Percentiles rank a stretch among this genome's conserved stretches.
These are phyloP conservation scores for Stenopsyche tienmushanensis DNA, from an alignment of 1,140 invertebrate genomes.

Conservation along the genomic window DNA sequence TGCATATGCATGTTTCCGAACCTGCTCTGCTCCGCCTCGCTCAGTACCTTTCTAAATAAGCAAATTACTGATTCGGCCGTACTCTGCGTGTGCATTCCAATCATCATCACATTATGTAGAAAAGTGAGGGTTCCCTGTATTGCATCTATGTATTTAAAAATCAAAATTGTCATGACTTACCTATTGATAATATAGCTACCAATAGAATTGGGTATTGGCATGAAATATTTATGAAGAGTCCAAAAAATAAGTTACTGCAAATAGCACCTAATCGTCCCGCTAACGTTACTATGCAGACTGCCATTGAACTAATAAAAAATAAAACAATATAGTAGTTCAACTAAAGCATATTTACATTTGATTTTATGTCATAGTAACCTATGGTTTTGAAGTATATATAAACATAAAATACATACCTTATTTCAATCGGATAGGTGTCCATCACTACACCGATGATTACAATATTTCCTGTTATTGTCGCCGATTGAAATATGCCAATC, in stretches of 20 bases:
- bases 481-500: constrained; percentile 57
- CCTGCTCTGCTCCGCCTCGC: no score
- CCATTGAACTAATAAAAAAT: constrained; percentile 51
- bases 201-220: constrained; percentile 57
- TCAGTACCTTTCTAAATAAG: no score
- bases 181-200: constrained; percentile 48
- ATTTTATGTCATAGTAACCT: not conserved
- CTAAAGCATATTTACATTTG: not conserved
- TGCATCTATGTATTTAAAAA: no score
- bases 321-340: constrained; percentile 1
- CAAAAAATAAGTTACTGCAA: constrained; percentile 57
- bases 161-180: constrained; percentile 41
- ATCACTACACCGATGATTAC: constrained; percentile 57
- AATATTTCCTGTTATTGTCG: constrained; percentile 60
- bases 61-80: no score
- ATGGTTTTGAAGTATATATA: not conserved
- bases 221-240: constrained; percentile 55
- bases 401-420: constrained; percentile 43
- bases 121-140: no score
- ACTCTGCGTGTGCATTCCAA: no score
- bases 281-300: constrained; percentile 55
- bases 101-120: no score
- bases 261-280: constrained; percentile 58
- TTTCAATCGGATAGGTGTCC: constrained; percentile 58
- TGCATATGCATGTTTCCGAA: no score